A percentile compares a stretch with the other conserved stretches of the same genome.
Evolutionary conservation across 2,797 vertebrate species (phyloP).

Genomic region (Oryzias dopingdopingensis): DNA sequence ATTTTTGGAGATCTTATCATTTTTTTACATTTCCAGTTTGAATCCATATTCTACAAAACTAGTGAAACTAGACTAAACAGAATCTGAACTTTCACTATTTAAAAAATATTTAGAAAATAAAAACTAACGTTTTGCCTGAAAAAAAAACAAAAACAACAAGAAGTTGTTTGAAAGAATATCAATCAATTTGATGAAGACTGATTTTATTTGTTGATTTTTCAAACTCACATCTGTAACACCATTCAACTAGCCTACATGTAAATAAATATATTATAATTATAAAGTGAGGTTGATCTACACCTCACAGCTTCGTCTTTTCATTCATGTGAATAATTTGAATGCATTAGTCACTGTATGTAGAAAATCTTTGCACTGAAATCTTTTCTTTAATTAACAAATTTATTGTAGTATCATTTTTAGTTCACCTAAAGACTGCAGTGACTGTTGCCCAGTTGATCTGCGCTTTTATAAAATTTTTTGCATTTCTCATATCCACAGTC

Average conservation of each 20-base stretch:
- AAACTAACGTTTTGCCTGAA: too few relatives aligned
- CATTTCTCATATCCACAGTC: not conserved
- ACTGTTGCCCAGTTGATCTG: not conserved
- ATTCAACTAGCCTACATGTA: not conserved
- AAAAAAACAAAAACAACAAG: too few relatives aligned
- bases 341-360: not conserved
- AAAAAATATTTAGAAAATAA: too few relatives aligned
- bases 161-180: too few relatives aligned
- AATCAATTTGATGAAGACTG: not conserved
- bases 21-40: too few relatives aligned
- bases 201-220: not conserved
- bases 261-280: not conserved
- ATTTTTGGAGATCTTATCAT: too few relatives aligned
- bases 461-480: not conserved
- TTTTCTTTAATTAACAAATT: not conserved
- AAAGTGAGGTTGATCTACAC: not conserved
- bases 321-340: not conserved
- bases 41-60: too few relatives aligned
- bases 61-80: too few relatives aligned
- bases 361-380: not conserved
- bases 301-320: not conserved
- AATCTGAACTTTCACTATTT: too few relatives aligned
- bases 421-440: not conserved
- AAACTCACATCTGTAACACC: not conserved
- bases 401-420: not conserved